Conservation (phyloP, 2,888 invertebrate species). For the Drosophila crucigera region DNA sequence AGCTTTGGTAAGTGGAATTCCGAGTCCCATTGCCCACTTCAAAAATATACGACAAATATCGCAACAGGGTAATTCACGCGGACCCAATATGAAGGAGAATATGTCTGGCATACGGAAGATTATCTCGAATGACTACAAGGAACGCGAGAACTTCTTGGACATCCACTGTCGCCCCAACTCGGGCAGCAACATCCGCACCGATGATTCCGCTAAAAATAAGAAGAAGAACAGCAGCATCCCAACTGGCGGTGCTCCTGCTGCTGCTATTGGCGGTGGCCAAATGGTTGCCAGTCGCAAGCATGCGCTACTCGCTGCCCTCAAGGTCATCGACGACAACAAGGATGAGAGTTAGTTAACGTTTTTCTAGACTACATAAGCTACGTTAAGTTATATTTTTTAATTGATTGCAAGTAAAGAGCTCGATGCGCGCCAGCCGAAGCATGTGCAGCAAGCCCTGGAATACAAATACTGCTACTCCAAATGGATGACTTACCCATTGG, state of each 20-base stretch:
- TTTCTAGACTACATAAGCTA: conserved; percentile 45
- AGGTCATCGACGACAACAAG: conserved; percentile 87
- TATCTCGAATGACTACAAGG: conserved; percentile 83
- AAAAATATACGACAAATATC: background rate
- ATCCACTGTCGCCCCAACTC: conserved; percentile 82
- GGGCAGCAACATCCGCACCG: conserved; percentile 53
- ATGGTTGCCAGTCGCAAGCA: conserved; percentile 86
- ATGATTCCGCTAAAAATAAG: conserved; percentile 56
- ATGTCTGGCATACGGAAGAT: conserved; percentile 81
- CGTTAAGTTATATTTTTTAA: conserved; percentile 73
- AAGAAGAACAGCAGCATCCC: conserved; percentile 58
- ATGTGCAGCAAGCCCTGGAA: conserved; percentile 32
- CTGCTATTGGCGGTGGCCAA: conserved; percentile 27
- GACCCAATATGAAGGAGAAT: conserved; percentile 71
- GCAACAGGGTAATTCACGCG: conserved; percentile 44
- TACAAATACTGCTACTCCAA: background rate
- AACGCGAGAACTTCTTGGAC: conserved; percentile 83
- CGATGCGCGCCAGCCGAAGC: conserved; percentile 19
- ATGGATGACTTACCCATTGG: conserved; percentile 43
- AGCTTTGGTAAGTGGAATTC: conserved; percentile 19
- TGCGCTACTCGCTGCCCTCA: conserved; percentile 88
- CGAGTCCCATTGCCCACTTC: background rate
- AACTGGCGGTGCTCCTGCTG: conserved; percentile 31
- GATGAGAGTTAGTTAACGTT: conserved; percentile 69
- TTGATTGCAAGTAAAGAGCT: conserved; percentile 44